Base-by-base conservation (phyloP, 2,888 invertebrate species). In the Hymenopus coronatus region DNA sequence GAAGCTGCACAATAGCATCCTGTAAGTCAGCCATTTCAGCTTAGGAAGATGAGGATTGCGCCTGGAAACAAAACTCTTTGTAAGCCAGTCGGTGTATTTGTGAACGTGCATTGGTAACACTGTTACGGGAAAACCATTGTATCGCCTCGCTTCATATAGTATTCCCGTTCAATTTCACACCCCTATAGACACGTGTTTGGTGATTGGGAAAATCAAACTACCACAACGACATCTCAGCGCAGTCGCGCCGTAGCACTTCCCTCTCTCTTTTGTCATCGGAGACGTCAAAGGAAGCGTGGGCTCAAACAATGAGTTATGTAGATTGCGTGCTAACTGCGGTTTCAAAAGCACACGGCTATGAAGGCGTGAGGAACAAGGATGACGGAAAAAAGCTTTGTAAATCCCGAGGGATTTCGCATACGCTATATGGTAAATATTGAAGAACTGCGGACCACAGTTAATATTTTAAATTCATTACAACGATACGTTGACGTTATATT, bases 91-190 rank as follows among this genome's bases (percentile, higher is more conserved):
- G 54, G 54, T 25, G 54, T 70, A 70, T 70, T 70, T 70, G 54
- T 70, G 20, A 70, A 25, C 54, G 25, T 20, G 54, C 54, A 70
- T 70, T 20, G 54, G 54, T 70, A 20, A n/a, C 84, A 40, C 46
- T 84, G 84, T 84, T 54, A 46, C 33, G 46, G n/a, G 85, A 25
- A 46, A 85, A 54, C 85, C 27, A 85, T 46, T 85, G 85, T 85
- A 15, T 1, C 12, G 46, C 15, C 46, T 40, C 25, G 40, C 85
- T 30, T 30, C 81, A 87, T 84, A 87, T 84, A 70, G 54, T 70
- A 84, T 88, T 54, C 87, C 87, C 70, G 88, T 89, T 89, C 89
- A 89, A 89, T 89, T 89, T 89, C 89, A 89, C 88, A 89, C 88
- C 28, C 54, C 83, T 46, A 54, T 88, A 88, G 40, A n/a, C 70